Percentiles rank a stretch among this genome's conserved stretches.
These are phyloP conservation scores for Tethya wilhelma DNA, from an alignment of 37 sponge, comb jelly and placozoan genomes.

Conservation along the genomic window DNA sequence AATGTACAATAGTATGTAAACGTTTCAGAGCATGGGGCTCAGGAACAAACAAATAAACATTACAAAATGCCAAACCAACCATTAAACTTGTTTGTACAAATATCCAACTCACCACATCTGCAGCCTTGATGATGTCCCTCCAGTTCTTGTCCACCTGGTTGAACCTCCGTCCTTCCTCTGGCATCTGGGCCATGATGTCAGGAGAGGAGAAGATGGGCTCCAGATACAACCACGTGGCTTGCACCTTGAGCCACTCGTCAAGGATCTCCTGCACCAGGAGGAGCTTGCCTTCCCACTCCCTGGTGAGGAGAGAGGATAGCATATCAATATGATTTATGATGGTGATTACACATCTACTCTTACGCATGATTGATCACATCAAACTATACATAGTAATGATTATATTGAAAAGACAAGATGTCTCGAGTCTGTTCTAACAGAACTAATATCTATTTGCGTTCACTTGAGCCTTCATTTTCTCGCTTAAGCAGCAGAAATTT, in stretches of 20 bases:
- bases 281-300: slow-evolving; percentile 96
- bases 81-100: no score
- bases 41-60: neutral
- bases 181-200: slow-evolving; percentile 99
- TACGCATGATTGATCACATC: no score
- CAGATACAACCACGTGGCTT: slow-evolving; percentile 98
- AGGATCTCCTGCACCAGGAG: slow-evolving; percentile 96
- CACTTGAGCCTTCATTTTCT: neutral
- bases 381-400: no score
- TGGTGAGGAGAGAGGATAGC: slow-evolving; percentile 8
- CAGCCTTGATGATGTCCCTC: slow-evolving; percentile 94
- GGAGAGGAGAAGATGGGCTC: slow-evolving; percentile 99
- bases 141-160: slow-evolving; percentile 98
- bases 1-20: slow-evolving; percentile 3
- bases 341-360: neutral
- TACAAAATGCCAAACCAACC: neutral
- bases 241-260: slow-evolving; percentile 99
- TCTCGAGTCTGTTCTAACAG: no score
- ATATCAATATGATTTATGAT: neutral
- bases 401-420: no score
- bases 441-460: no score
- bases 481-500: no score
- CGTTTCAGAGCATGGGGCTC: neutral
- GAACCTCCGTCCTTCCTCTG: slow-evolving; percentile 97
- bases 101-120: slow-evolving; percentile 55